Evolutionary conservation across 1,140 invertebrate species (phyloP).

Genomic region (Apis mellifera): Amel_HAv3.1 CM009936.2:8593001-8593500

Average conservation of each 20-base stretch:
- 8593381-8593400: too few species aligned
- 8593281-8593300: neutral
- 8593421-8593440: neutral
- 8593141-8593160: neutral
- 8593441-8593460: neutral
- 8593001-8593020: too few species aligned
- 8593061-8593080: too few species aligned
- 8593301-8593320: too few species aligned
- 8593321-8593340: too few species aligned
- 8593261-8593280: neutral
- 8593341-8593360: neutral
- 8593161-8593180: neutral
- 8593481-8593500: neutral
- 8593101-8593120: neutral
- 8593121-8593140: neutral
- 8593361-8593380: neutral
- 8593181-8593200: conserved; percentile 30
- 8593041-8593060: too few species aligned
- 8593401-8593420: too few species aligned
- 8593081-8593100: neutral
- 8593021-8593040: too few species aligned
- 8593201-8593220: conserved; percentile 32
- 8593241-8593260: neutral
- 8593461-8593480: neutral
- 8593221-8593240: conserved; percentile 5